Percentiles rank a stretch among this genome's conserved stretches.
Conservation (phyloP, 2,797 vertebrate genomes). For the Enteromius viviparus region DNA sequence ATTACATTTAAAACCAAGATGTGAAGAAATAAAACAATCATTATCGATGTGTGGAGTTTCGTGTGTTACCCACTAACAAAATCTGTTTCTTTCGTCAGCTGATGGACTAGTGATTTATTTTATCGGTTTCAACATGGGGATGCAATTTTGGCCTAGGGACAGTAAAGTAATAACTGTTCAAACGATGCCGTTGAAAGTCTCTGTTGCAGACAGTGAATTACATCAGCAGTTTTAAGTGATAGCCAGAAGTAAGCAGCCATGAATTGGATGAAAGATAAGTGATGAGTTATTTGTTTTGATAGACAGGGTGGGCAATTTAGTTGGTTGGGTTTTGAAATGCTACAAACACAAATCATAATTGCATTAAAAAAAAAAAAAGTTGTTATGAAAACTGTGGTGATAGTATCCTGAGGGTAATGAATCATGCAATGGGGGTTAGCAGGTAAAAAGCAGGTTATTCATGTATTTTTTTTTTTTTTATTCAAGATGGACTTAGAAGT, state of each 20-base stretch:
- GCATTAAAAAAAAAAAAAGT: constrained; percentile 4
- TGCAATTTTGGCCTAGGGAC: constrained; percentile 42
- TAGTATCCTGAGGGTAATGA: background rate
- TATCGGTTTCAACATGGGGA: constrained; percentile 35
- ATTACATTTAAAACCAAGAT: constrained; percentile 23
- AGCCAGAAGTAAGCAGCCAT: constrained; percentile 10
- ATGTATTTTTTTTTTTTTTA: background rate
- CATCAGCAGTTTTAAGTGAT: constrained; percentile 12
- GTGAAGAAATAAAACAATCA: constrained; percentile 5
- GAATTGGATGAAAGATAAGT: background rate
- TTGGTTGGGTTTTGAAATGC: background rate
- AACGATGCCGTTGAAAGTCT: constrained; percentile 18
- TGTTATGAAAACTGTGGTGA: background rate
- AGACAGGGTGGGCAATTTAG: constrained; percentile 2
- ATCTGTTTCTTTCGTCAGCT: constrained; percentile 14
- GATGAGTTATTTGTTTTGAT: constrained; percentile 21
- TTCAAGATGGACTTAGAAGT: background rate
- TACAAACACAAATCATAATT: background rate
- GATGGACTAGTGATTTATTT: constrained; percentile 44
- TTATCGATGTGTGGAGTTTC: constrained; percentile 7
- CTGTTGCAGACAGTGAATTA: constrained; percentile 42
- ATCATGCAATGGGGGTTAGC: background rate
- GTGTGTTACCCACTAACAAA: constrained; percentile 32
- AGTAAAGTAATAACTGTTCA: constrained; percentile 53
- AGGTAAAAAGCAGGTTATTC: background rate